Base-by-base conservation (phyloP, 1,140 invertebrate genomes). In the Panulirus ornatus region DNA sequence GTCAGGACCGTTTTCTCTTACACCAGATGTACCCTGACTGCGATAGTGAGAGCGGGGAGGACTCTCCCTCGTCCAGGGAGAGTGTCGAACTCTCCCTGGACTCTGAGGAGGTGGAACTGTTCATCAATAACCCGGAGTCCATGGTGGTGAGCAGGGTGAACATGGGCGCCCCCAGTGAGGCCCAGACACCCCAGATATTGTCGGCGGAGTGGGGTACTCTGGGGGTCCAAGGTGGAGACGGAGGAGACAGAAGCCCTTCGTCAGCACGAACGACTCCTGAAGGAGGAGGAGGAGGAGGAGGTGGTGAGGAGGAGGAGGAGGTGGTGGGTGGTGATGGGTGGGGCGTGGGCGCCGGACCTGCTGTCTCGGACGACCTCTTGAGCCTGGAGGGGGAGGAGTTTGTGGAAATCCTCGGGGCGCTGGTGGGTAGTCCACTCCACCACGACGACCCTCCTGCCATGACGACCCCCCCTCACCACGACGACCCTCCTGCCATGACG, bases 21-120 rank as follows among this genome's bases (percentile, higher is more conserved):
- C 86, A 88, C 63, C 73, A 83, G 47, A 89, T 89, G 88, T 89
- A 89, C 47, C 88, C 88, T 63, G 88, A 89, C 44, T 54, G 42
- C 63, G 79, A 89, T 27, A 89, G 88, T 42, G 88, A 89, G 27
- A 82, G 79, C 36, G 78, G 51, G 6, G 81, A 75, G 16, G 51
- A 42, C 27, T 16, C 9, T 19, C 38, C 34, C 2, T n/a, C 6
- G 16, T 3, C 9, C 0, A 54, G 30, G 36, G 38, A 16, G 47
- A 34, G 58, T 19, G 47, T 36, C 16, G 82, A n/a, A 58, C 22
- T 42, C 27, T 54, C 66, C 27, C 22, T 51, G 3, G 27, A 75
- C n/a, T 83, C 75, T 63, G 75, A 75, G 34, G 88, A 89, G 16
- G 30, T 89, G 14, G 88, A 89, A 16, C 36, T 89, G n/a, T 89